A percentile compares a stretch with the other conserved stretches of the same genome.
These are phyloP conservation scores for Notothenia rossii DNA, from an alignment of 2,113 vertebrate genomes.

Conservation along the genomic window DNA sequence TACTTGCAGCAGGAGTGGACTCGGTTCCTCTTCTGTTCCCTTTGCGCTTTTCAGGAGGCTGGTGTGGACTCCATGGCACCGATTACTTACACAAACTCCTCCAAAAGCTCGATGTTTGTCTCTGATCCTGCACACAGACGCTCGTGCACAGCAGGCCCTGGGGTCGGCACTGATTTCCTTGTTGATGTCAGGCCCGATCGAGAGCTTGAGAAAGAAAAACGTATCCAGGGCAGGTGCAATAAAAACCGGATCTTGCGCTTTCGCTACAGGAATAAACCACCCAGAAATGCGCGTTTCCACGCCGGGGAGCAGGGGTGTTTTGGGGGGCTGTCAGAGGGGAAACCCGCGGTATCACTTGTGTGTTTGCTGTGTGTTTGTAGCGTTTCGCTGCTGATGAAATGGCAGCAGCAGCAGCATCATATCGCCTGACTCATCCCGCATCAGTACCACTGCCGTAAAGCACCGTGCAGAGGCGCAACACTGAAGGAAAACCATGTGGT, in stretches of 20 bases:
- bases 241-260: constrained; percentile 15
- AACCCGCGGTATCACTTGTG: constrained; percentile 50
- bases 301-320: not conserved
- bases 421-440: constrained; percentile 94
- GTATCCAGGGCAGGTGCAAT: constrained; percentile 52
- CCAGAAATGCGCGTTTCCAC: not conserved
- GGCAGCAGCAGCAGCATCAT: constrained; percentile 89
- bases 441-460: constrained; percentile 88
- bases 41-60: constrained; percentile 64
- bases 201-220: not conserved
- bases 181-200: constrained; percentile 41
- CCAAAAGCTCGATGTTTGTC: constrained; percentile 19
- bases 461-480: constrained; percentile 68
- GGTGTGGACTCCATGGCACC: constrained; percentile 73
- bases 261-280: constrained; percentile 9
- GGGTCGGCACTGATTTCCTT: constrained; percentile 23
- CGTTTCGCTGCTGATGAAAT: constrained; percentile 88
- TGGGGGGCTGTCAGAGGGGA: constrained; percentile 37
- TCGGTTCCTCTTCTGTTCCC: constrained; percentile 31
- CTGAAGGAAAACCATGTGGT: not conserved
- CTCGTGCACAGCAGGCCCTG: constrained; percentile 12
- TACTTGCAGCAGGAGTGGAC: constrained; percentile 46
- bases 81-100: not conserved
- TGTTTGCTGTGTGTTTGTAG: constrained; percentile 64
- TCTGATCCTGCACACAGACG: not conserved